A percentile compares a stretch with the other conserved stretches of the same genome.
Conservation (phyloP, 1,140 invertebrate species). For the Drosophila santomea region DNA sequence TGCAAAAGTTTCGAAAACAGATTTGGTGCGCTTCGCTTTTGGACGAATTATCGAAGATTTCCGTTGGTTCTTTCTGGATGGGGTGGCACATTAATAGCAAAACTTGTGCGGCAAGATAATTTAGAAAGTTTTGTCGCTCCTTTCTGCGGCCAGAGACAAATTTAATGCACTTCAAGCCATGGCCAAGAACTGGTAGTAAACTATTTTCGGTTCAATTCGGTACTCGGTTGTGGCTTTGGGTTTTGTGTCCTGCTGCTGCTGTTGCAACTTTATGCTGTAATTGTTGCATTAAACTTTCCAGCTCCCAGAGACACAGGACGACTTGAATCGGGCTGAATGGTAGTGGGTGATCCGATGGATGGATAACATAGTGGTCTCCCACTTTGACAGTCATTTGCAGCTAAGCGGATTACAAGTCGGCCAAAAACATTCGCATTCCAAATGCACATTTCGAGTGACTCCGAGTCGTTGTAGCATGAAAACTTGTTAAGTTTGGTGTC, state of each 20-base stretch:
- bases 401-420: slow-evolving; percentile 67
- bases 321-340: background rate
- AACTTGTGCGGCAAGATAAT: slow-evolving; percentile 54
- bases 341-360: background rate
- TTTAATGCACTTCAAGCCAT: slow-evolving; percentile 55
- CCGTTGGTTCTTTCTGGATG: slow-evolving; percentile 1
- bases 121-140: slow-evolving; percentile 49
- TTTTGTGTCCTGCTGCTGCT: slow-evolving; percentile 21
- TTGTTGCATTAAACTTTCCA: slow-evolving; percentile 60
- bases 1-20: slow-evolving; percentile 22
- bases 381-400: slow-evolving; percentile 48
- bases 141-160: slow-evolving; percentile 52
- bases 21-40: slow-evolving; percentile 29
- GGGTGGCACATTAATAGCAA: slow-evolving; percentile 31
- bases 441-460: slow-evolving; percentile 51
- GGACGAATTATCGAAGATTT: slow-evolving; percentile 33
- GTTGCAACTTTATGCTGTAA: slow-evolving; percentile 59
- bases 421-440: slow-evolving; percentile 59
- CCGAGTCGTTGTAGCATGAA: slow-evolving; percentile 43
- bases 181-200: slow-evolving; percentile 50
- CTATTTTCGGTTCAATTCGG: slow-evolving; percentile 47
- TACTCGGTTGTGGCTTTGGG: slow-evolving; percentile 18
- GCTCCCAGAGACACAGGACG: slow-evolving; percentile 12
- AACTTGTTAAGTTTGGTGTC: slow-evolving; percentile 56
- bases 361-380: slow-evolving; percentile 5